A percentile compares a stretch with the other conserved stretches of the same genome.
These are phyloP conservation scores for Melanerpes formicivorus DNA, from an alignment of 2,113 vertebrate genomes.

Conservation along the genomic window DNA sequence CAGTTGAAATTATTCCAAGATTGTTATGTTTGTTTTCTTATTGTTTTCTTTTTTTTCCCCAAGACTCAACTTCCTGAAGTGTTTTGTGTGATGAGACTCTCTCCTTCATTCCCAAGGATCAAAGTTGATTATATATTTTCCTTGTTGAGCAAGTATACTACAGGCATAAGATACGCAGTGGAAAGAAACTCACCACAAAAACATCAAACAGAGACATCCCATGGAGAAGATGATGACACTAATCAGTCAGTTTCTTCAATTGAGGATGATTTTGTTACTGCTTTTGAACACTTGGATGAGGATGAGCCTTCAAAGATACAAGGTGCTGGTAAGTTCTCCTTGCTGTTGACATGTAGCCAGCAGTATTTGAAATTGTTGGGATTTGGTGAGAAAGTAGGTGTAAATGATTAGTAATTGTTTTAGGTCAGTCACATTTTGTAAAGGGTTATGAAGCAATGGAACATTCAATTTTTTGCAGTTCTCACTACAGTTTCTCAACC, in stretches of 20 bases:
- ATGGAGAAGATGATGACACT: constrained; percentile 92
- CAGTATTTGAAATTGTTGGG: neutral
- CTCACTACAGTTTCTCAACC: neutral
- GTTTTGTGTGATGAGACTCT: constrained; percentile 88
- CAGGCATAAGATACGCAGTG: constrained; percentile 85
- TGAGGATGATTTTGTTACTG: constrained; percentile 98
- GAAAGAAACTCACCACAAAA: constrained; percentile 82
- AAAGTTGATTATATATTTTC: constrained; percentile 81
- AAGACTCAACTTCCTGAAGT: constrained; percentile 78
- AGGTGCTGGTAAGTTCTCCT: constrained; percentile 73
- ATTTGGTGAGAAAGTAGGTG: neutral
- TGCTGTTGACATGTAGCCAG: neutral
- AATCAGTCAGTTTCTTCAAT: constrained; percentile 98
- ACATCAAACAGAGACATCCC: constrained; percentile 69
- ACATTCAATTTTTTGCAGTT: neutral
- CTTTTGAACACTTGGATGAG: constrained; percentile 95
- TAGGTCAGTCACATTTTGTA: neutral
- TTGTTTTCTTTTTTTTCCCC: constrained; percentile 27
- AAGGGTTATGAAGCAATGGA: neutral
- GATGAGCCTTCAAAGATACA: constrained; percentile 80
- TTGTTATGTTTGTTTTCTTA: constrained; percentile 20
- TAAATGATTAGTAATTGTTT: neutral
- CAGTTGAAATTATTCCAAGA: neutral
- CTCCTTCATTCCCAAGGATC: constrained; percentile 78
- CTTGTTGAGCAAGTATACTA: constrained; percentile 87